Evolutionary conservation across 2,797 vertebrate genomes (phyloP).

Genomic region (Neopelma chrysocephalum): DNA sequence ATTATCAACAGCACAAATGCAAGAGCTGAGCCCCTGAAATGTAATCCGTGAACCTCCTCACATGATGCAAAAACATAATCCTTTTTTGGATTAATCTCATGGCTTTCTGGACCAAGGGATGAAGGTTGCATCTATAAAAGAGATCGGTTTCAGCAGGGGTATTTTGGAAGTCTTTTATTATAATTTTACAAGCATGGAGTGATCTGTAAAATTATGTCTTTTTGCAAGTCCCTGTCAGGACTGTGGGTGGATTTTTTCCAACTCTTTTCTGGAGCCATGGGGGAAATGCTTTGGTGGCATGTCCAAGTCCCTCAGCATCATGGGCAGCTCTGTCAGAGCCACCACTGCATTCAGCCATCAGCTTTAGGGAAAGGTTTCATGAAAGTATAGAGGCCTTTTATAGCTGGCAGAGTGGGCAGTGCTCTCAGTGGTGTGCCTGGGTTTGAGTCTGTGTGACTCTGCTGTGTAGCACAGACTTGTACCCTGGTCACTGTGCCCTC

Average conservation of each 20-base stretch:
- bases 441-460: accelerated
- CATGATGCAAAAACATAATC: neutral
- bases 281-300: neutral
- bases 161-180: slow-evolving; percentile 7
- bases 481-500: accelerated
- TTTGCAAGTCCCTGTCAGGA: neutral
- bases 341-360: neutral
- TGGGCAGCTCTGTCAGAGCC: neutral
- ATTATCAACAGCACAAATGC: neutral
- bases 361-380: neutral
- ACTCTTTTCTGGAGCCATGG: neutral
- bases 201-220: neutral
- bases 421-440: neutral
- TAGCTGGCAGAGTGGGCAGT: neutral
- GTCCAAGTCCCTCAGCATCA: neutral
- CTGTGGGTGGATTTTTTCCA: neutral
- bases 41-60: neutral
- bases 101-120: neutral
- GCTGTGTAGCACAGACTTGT: neutral
- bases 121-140: neutral
- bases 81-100: neutral
- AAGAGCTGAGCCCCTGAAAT: neutral
- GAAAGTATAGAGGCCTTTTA: neutral
- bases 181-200: neutral
- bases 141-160: neutral